These are phyloP conservation scores for Ecdyonurus torrentis DNA, from an alignment of 2,888 invertebrate genomes.

Conservation along the genomic window DNA sequence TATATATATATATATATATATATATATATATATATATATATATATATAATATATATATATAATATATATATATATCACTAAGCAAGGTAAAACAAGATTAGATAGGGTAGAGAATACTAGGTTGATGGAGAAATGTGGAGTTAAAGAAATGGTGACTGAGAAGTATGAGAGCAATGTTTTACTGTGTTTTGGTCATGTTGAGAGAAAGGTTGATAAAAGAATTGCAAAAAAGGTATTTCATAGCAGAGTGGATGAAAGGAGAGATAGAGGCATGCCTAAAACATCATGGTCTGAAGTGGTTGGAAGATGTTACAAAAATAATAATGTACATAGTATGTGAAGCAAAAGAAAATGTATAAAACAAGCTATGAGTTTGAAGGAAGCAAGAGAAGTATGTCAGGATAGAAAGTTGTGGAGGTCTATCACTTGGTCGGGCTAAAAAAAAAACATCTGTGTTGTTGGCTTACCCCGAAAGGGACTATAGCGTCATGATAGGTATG, in stretches of 20 bases:
- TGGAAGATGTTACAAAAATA: background rate
- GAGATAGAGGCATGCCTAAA: background rate
- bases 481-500: background rate
- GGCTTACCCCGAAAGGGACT: background rate
- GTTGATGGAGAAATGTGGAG: too few species aligned
- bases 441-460: background rate
- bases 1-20: too few species aligned
- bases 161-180: too few species aligned
- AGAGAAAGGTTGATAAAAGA: background rate
- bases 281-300: background rate
- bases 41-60: too few species aligned
- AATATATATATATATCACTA: too few species aligned
- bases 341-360: background rate
- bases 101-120: too few species aligned
- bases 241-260: background rate
- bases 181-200: too few species aligned
- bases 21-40: too few species aligned
- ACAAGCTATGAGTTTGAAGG: background rate
- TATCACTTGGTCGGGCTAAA: background rate
- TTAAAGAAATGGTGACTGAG: too few species aligned
- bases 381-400: background rate
- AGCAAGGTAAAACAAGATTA: too few species aligned
- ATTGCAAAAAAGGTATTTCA: background rate
- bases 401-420: background rate
- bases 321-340: background rate